Evolutionary conservation across 1,140 invertebrate species (phyloP).

Genomic region (Caerostris extrusa): DNA sequence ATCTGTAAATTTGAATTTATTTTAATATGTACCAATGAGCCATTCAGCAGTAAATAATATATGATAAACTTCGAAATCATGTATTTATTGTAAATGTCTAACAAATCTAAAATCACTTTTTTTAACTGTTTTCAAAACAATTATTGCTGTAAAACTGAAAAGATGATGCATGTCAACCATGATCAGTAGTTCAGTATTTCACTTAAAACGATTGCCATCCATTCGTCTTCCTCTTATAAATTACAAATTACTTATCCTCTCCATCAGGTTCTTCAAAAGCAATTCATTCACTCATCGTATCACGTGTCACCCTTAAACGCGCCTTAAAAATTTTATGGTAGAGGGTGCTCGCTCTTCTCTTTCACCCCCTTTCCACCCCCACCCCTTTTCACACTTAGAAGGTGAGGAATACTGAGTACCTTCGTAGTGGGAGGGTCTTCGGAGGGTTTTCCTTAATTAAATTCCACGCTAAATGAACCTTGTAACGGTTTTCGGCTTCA

Average conservation of each 20-base stretch:
- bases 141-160: background rate
- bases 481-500: constrained; percentile 64
- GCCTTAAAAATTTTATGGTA: constrained; percentile 12
- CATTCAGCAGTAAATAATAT: too few species aligned
- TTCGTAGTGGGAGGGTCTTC: background rate
- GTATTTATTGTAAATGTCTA: too few species aligned
- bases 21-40: too few species aligned
- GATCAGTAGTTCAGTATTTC: background rate
- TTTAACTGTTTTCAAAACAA: background rate
- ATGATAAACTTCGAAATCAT: too few species aligned
- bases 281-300: background rate
- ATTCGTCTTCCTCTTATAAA: background rate
- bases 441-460: constrained; percentile 61
- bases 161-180: background rate
- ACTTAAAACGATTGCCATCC: background rate
- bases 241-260: background rate
- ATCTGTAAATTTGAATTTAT: too few species aligned
- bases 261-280: background rate
- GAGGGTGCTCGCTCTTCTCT: background rate
- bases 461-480: constrained; percentile 70
- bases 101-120: too few species aligned
- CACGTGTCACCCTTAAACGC: background rate
- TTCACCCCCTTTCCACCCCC: background rate
- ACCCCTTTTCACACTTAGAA: constrained; percentile 2
- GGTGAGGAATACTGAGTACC: constrained; percentile 44